phyloP scores from a whole-genome alignment of 2,797 vertebrate species.

The Podarcis lilfordi region DNA sequence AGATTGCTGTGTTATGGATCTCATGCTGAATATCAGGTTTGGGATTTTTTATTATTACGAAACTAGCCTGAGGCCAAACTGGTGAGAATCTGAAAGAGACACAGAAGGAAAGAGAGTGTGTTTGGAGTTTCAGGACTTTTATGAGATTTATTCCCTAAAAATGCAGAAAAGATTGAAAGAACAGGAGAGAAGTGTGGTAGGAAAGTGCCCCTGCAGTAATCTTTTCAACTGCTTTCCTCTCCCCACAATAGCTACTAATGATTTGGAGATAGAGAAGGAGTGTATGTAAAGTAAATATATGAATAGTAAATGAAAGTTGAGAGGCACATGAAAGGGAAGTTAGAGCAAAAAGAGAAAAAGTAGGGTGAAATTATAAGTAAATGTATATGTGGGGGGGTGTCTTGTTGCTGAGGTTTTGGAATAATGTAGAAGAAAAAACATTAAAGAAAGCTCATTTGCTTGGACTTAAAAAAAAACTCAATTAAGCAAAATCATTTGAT shows the following conservation, averaged over 20 bases:
- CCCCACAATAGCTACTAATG: constrained; percentile 16
- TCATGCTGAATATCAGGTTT: constrained; percentile 68
- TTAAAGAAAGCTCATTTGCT: constrained; percentile 45
- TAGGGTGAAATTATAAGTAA: not conserved
- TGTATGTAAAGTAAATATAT: constrained; percentile 1
- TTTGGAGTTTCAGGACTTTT: constrained; percentile 51
- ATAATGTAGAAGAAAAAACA: constrained; percentile 16
- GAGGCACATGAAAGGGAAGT: constrained; percentile 22
- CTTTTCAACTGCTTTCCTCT: constrained; percentile 31
- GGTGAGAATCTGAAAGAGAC: constrained; percentile 61
- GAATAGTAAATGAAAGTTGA: constrained; percentile 39
- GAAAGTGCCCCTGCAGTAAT: constrained; percentile 32
- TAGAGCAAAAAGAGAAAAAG: constrained; percentile 49
- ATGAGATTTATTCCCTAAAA: constrained; percentile 57
- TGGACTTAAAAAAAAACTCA: constrained; percentile 44
- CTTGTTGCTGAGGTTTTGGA: constrained; percentile 18
- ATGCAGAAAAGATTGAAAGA: constrained; percentile 43
- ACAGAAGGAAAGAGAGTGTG: constrained; percentile 39
- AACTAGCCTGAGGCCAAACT: constrained; percentile 69
- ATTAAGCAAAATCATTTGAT: constrained; percentile 45
- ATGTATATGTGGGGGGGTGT: not conserved
- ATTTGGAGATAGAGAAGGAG: constrained; percentile 20
- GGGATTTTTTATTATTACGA: constrained; percentile 55
- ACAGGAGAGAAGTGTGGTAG: constrained; percentile 46
- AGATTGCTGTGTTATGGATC: constrained; percentile 67